These are phyloP conservation scores for Prolemur simus DNA, from an alignment of 2,113 vertebrate genomes.

Conservation along the genomic window DNA sequence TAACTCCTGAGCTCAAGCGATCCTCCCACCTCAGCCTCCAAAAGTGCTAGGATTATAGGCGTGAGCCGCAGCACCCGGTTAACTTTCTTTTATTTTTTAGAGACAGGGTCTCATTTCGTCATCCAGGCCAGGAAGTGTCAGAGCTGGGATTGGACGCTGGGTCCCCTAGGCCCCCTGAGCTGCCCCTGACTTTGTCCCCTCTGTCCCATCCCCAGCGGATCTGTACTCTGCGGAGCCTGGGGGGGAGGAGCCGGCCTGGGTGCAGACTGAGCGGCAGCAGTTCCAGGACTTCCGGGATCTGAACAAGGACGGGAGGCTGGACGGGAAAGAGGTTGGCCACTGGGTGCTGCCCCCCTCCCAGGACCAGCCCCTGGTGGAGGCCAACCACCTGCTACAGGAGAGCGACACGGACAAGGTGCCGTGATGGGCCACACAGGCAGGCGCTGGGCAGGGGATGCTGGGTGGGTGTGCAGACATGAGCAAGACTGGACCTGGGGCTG, in stretches of 20 bases:
- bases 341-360: slow-evolving; percentile 92
- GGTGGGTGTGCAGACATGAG: not conserved
- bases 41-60: not conserved
- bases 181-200: not conserved
- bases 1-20: not conserved
- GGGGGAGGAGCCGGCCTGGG: slow-evolving; percentile 92
- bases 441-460: fast-evolving
- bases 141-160: not conserved
- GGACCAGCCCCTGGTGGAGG: slow-evolving; percentile 92
- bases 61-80: not conserved
- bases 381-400: slow-evolving; percentile 91
- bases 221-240: slow-evolving; percentile 85
- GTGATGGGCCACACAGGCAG: fast-evolving
- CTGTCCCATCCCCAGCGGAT: slow-evolving; percentile 83
- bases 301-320: slow-evolving; percentile 91
- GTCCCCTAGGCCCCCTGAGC: fast-evolving
- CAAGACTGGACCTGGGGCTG: not conserved
- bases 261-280: slow-evolving; percentile 89
- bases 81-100: no score
- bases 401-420: slow-evolving; percentile 90
- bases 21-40: not conserved
- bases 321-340: slow-evolving; percentile 86
- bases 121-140: not conserved
- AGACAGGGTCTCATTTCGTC: no score
- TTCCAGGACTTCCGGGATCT: slow-evolving; percentile 90